Conservation (phyloP, 2,888 invertebrate genomes). For the Parasteatoda lunata region DNA sequence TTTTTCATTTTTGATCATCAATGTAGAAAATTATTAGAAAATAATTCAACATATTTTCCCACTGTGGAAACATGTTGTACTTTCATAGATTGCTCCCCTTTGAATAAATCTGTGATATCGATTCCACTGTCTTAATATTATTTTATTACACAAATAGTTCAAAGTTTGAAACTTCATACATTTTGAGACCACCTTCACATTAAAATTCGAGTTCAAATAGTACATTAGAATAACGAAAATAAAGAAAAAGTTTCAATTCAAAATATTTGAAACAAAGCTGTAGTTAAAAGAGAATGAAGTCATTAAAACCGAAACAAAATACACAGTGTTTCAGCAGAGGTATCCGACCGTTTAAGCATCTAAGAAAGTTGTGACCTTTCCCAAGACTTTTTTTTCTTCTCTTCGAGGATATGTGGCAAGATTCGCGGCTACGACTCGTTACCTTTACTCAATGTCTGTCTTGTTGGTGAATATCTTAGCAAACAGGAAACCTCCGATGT, state of each 20-base stretch:
- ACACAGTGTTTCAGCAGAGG: slow-evolving; percentile 30
- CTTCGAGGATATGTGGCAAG: slow-evolving; percentile 52
- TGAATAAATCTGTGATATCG: too few relatives aligned
- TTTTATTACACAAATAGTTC: too few relatives aligned
- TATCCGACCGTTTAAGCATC: slow-evolving; percentile 22
- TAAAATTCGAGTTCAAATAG: too few relatives aligned
- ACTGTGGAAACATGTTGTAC: too few relatives aligned
- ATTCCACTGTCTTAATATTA: too few relatives aligned
- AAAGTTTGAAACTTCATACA: too few relatives aligned
- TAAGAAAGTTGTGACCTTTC: slow-evolving; percentile 52
- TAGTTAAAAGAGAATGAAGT: background rate
- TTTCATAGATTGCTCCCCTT: too few relatives aligned
- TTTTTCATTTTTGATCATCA: too few relatives aligned
- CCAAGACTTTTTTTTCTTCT: slow-evolving; percentile 56
- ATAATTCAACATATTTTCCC: too few relatives aligned
- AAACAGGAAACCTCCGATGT: slow-evolving; percentile 48
- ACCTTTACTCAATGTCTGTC: slow-evolving; percentile 53
- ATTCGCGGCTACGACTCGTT: slow-evolving; percentile 68
- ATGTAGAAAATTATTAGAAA: too few relatives aligned
- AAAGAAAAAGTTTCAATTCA: background rate
- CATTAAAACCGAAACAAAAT: slow-evolving; percentile 46
- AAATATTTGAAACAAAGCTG: background rate
- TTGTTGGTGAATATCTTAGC: slow-evolving; percentile 21
- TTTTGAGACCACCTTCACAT: too few relatives aligned
- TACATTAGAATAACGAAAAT: background rate